These are phyloP conservation scores for Euphysa ruthae DNA, from an alignment of 30 jellyfish, hydroid and myxozoan species.

Conservation along the genomic window DNA sequence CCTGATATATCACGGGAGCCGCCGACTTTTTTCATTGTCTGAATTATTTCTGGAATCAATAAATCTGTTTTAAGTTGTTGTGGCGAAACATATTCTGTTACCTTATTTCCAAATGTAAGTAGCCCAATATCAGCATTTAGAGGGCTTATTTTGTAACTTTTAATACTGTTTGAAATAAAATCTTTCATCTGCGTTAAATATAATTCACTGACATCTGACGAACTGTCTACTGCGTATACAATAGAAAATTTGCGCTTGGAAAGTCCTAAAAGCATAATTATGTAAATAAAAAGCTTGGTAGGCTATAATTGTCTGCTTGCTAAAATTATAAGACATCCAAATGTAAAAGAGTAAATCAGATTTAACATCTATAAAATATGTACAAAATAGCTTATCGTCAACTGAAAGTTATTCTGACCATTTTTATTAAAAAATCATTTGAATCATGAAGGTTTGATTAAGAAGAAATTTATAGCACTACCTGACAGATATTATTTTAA, in stretches of 20 bases:
- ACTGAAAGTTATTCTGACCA: too few species aligned
- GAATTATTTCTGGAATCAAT: background rate
- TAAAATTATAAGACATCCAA: too few species aligned
- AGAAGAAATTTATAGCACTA: too few species aligned
- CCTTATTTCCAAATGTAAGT: background rate
- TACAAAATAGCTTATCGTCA: too few species aligned
- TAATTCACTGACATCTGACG: conserved; percentile 12
- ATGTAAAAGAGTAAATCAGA: too few species aligned
- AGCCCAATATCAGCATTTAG: background rate
- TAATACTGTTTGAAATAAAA: conserved; percentile 1
- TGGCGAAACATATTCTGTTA: background rate
- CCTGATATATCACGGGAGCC: conserved; percentile 1
- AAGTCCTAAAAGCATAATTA: too few species aligned
- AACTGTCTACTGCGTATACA: conserved; percentile 28
- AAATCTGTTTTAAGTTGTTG: background rate
- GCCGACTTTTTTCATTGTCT: background rate
- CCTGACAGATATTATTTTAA: too few species aligned
- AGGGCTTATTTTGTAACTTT: background rate
- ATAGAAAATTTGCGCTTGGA: background rate
- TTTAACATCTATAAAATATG: too few species aligned
- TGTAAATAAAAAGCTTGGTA: too few species aligned
- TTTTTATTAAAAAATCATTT: too few species aligned
- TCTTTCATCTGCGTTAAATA: conserved; percentile 34
- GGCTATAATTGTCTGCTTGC: too few species aligned
- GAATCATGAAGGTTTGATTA: too few species aligned